These are phyloP conservation scores for Choristoneura fumiferana DNA, from an alignment of 1,140 invertebrate genomes.

Conservation along the genomic window DNA sequence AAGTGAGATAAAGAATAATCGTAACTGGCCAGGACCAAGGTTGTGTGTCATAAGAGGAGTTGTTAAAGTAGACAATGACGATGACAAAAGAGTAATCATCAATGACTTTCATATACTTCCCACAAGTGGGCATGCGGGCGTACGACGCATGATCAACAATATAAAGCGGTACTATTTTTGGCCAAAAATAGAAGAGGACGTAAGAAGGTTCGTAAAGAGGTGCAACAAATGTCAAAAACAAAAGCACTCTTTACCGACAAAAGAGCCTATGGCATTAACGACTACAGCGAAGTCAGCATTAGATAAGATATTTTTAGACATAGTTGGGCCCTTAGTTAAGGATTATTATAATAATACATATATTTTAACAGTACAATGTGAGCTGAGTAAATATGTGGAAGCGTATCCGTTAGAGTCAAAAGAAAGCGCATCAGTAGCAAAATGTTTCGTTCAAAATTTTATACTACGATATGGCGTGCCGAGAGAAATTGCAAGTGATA, in stretches of 20 bases:
- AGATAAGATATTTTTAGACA: slow-evolving; percentile 27
- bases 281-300: slow-evolving; percentile 23
- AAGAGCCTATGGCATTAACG: slow-evolving; percentile 24
- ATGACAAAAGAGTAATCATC: slow-evolving; percentile 10
- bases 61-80: not conserved
- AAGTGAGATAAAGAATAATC: not conserved
- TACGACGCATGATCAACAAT: slow-evolving; percentile 14
- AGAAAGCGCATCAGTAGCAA: not conserved
- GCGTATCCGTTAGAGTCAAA: slow-evolving; percentile 10
- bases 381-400: slow-evolving; percentile 11
- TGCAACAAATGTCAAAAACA: slow-evolving; percentile 17
- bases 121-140: slow-evolving; percentile 9
- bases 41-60: slow-evolving; percentile 6
- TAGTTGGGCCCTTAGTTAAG: slow-evolving; percentile 20
- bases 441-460: slow-evolving; percentile 8
- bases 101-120: slow-evolving; percentile 17
- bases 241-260: slow-evolving; percentile 5
- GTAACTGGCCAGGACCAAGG: slow-evolving; percentile 7
- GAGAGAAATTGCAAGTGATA: slow-evolving; percentile 2
- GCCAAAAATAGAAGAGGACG: slow-evolving; percentile 8
- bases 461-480: slow-evolving; percentile 12
- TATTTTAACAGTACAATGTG: slow-evolving; percentile 15
- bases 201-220: not conserved
- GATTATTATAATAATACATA: slow-evolving; percentile 15
- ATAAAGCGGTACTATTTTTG: slow-evolving; percentile 8